phyloP scores from a whole-genome alignment of 2,113 vertebrate genomes.

The Bucco capensis region DNA sequence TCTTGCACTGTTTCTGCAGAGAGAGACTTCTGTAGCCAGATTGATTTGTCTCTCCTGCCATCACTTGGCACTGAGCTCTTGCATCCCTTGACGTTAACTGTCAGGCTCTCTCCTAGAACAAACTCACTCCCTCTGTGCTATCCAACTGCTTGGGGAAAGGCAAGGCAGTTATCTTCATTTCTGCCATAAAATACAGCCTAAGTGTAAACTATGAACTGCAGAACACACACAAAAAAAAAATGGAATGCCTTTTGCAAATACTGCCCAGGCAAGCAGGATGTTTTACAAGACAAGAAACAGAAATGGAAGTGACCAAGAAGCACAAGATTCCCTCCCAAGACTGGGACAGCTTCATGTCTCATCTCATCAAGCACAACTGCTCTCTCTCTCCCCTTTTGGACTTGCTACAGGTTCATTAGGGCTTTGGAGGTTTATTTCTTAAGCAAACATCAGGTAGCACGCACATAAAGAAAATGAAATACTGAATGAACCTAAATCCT shows the following conservation, averaged over 20 bases:
- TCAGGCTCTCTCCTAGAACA: constrained; percentile 22
- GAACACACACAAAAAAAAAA: constrained; percentile 33
- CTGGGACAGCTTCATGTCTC: constrained; percentile 1
- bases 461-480: constrained; percentile 50
- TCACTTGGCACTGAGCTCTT: not conserved
- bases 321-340: not conserved
- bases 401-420: constrained; percentile 14
- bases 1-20: not conserved
- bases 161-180: constrained; percentile 48
- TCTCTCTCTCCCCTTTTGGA: constrained; percentile 5
- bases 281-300: constrained; percentile 26
- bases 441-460: constrained; percentile 27
- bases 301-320: not conserved
- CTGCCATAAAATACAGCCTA: not conserved
- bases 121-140: no score
- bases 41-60: constrained; percentile 33
- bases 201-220: constrained; percentile 46
- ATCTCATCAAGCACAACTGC: constrained; percentile 11
- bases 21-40: not conserved
- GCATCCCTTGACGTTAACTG: constrained; percentile 34
- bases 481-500: constrained; percentile 58
- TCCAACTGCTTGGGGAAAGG: not conserved
- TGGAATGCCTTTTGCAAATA: constrained; percentile 17
- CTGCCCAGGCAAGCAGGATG: not conserved
- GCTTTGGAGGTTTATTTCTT: not conserved